Conservation (phyloP, 2,797 vertebrate species). For the Ficedula albicollis region DNA sequence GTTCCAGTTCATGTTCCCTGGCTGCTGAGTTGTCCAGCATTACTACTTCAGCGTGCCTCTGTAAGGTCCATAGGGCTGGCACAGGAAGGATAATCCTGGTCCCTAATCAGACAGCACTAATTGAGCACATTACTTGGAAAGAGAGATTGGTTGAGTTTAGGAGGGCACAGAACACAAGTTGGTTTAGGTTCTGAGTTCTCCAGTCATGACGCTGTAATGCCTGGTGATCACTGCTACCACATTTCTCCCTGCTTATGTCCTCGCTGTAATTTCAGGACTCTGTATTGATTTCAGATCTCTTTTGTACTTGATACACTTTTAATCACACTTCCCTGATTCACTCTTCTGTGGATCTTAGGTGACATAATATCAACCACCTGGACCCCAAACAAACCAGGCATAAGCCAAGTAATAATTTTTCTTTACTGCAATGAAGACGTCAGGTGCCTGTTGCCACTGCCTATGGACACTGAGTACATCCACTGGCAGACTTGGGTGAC, state of each 20-base stretch:
- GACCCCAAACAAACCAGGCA: background rate
- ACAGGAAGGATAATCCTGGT: background rate
- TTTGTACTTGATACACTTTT: background rate
- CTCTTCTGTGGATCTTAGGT: background rate
- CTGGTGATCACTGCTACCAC: background rate
- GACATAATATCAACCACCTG: background rate
- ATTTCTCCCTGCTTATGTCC: background rate
- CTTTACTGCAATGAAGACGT: background rate
- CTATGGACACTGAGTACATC: rapidly evolving
- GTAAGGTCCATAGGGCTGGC: background rate
- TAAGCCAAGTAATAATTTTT: background rate
- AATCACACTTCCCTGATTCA: background rate
- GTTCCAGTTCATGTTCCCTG: background rate
- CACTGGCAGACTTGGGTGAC: background rate
- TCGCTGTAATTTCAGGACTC: background rate
- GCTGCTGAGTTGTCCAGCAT: background rate
- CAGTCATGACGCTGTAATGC: background rate
- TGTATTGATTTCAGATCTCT: background rate
- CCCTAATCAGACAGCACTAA: background rate
- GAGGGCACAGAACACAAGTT: background rate
- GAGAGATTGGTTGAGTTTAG: background rate
- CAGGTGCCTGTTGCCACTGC: background rate
- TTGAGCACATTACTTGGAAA: background rate
- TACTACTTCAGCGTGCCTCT: background rate
- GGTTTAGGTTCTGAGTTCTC: background rate